Evolutionary conservation across 2,797 vertebrate species (phyloP).

Genomic region (Nasua narica): DNA sequence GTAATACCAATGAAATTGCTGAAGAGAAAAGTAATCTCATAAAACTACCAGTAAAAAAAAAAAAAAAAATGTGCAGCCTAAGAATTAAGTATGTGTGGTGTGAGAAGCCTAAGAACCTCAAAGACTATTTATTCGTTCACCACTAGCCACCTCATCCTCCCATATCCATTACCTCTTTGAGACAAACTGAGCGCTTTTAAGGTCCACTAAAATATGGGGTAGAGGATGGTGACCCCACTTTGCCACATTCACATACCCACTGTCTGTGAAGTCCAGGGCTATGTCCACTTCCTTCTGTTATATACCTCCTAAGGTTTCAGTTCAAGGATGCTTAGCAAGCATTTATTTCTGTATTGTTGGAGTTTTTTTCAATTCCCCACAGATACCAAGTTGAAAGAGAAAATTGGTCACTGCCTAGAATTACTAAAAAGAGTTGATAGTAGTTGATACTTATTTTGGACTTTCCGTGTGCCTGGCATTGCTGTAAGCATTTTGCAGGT

Average conservation of each 20-base stretch:
- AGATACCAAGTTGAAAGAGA: neutral
- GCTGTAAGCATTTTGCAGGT: neutral
- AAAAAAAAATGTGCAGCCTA: neutral
- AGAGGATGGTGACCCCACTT: neutral
- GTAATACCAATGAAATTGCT: neutral
- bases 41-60: neutral
- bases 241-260: neutral
- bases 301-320: neutral
- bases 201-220: neutral
- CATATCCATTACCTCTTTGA: neutral
- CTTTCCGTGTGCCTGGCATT: neutral
- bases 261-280: neutral
- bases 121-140: neutral
- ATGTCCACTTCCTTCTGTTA: neutral
- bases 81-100: neutral
- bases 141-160: neutral
- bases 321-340: neutral
- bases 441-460: neutral
- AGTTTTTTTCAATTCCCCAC: neutral
- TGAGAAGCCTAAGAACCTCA: neutral
- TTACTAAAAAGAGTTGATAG: neutral
- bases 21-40: neutral
- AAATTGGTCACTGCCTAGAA: neutral
- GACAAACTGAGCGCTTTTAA: neutral
- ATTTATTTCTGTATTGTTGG: neutral